These are phyloP conservation scores for Orestias chungarensis DNA, from an alignment of 2,797 vertebrate genomes.

Conservation along the genomic window DNA sequence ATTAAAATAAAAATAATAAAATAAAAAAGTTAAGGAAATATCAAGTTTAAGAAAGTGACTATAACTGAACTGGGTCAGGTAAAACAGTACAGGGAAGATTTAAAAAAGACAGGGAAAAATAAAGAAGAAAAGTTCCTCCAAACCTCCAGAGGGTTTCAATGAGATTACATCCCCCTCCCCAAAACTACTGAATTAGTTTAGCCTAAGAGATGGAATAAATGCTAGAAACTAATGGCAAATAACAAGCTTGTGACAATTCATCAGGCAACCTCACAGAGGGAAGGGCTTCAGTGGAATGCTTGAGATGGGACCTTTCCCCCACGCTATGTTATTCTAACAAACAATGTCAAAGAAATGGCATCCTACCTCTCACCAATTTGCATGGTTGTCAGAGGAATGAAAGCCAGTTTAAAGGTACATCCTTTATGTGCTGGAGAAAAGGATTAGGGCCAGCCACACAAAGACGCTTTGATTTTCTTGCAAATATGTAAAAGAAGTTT, in stretches of 20 bases:
- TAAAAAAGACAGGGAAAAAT: slow-evolving; percentile 21
- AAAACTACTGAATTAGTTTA: slow-evolving; percentile 81
- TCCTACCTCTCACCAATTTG: slow-evolving; percentile 87
- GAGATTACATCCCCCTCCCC: slow-evolving; percentile 63
- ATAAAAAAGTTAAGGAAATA: slow-evolving; percentile 1
- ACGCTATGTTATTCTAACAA: slow-evolving; percentile 83
- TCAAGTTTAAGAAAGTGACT: slow-evolving; percentile 18
- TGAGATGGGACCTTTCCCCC: slow-evolving; percentile 80
- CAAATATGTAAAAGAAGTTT: slow-evolving; percentile 83
- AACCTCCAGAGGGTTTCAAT: slow-evolving; percentile 70
- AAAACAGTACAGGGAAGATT: slow-evolving; percentile 32
- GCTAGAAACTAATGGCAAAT: slow-evolving; percentile 81
- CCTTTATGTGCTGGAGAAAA: slow-evolving; percentile 85
- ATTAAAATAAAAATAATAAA: neutral
- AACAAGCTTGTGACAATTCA: slow-evolving; percentile 86
- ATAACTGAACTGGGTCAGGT: slow-evolving; percentile 73
- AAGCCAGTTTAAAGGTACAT: slow-evolving; percentile 88
- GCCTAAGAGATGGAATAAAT: slow-evolving; percentile 76
- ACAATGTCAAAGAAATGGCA: slow-evolving; percentile 86
- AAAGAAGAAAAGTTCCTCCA: slow-evolving; percentile 49
- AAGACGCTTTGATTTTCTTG: slow-evolving; percentile 85
- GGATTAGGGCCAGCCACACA: slow-evolving; percentile 83
- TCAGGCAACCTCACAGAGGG: slow-evolving; percentile 78
- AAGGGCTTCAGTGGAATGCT: slow-evolving; percentile 77
- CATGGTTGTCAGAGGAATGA: slow-evolving; percentile 85